phyloP scores from a whole-genome alignment of 2,888 invertebrate species.

The Melanchra persicariae region DNA sequence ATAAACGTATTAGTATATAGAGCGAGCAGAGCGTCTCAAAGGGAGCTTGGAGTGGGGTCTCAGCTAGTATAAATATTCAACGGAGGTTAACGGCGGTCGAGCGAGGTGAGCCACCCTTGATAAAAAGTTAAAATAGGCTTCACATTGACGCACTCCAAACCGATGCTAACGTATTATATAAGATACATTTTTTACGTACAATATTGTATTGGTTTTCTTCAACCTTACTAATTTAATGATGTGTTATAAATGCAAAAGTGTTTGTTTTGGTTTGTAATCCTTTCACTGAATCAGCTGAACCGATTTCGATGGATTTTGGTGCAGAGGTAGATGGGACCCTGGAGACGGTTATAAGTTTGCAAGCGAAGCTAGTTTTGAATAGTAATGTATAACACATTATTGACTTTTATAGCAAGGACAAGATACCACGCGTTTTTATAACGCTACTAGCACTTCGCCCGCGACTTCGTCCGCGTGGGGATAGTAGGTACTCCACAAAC shows the following conservation, averaged over 20 bases:
- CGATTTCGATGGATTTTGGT: no score
- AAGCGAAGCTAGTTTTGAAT: background rate
- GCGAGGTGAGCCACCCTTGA: slow-evolving; percentile 71
- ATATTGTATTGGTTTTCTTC: background rate
- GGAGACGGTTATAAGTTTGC: no score
- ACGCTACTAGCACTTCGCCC: no score
- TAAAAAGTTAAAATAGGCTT: slow-evolving; percentile 76
- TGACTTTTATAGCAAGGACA: no score
- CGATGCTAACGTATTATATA: slow-evolving; percentile 49
- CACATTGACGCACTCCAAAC: slow-evolving; percentile 60
- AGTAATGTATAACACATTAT: no score
- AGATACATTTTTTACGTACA: slow-evolving; percentile 34
- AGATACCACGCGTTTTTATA: no score
- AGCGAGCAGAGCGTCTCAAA: slow-evolving; percentile 65
- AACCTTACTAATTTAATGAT: background rate
- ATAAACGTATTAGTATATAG: slow-evolving; percentile 71
- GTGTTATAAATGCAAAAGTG: background rate
- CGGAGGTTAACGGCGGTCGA: slow-evolving; percentile 78
- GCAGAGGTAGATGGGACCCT: no score
- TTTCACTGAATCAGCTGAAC: no score
- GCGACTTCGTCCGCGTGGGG: no score
- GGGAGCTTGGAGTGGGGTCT: slow-evolving; percentile 67
- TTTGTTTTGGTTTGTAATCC: no score
- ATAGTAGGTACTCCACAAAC: no score
- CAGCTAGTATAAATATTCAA: slow-evolving; percentile 82